phyloP scores from a whole-genome alignment of 1,140 invertebrate species.

The Heliconius hermathena region DNA sequence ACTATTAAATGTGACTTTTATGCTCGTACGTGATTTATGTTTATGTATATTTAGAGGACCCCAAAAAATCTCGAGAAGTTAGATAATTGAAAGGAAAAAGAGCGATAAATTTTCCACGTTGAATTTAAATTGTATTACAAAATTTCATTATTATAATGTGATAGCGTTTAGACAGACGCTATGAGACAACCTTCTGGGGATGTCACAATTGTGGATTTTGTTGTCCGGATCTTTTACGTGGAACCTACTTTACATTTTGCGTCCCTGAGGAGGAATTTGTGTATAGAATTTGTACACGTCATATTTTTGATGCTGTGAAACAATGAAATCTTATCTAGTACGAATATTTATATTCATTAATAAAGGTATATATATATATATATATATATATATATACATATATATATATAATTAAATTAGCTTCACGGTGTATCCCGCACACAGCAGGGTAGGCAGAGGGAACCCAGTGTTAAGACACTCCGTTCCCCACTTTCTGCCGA shows the following conservation, averaged over 20 bases:
- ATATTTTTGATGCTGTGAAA: not conserved
- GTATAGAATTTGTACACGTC: not conserved
- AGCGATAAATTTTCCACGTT: slow-evolving; percentile 17
- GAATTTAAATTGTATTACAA: slow-evolving; percentile 35
- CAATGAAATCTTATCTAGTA: not conserved
- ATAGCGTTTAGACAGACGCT: slow-evolving; percentile 42
- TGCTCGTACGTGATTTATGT: slow-evolving; percentile 2
- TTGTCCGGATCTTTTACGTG: slow-evolving; percentile 35
- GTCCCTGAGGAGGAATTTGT: slow-evolving; percentile 24
- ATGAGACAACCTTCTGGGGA: slow-evolving; percentile 38
- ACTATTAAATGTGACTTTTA: slow-evolving; percentile 7
- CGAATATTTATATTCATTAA: too few species aligned
- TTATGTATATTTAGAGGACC: slow-evolving; percentile 8
- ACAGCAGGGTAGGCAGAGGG: too few species aligned
- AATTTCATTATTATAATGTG: slow-evolving; percentile 47
- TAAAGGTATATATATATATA: too few species aligned
- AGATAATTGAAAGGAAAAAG: slow-evolving; percentile 30
- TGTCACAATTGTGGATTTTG: slow-evolving; percentile 45
- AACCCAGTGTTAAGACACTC: too few species aligned
- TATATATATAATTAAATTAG: too few species aligned
- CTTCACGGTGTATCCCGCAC: too few species aligned
- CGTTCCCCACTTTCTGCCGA: too few species aligned
- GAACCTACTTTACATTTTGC: slow-evolving; percentile 34
- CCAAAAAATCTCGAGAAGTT: not conserved
- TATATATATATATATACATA: too few species aligned